Percentiles rank a stretch among this genome's conserved stretches.
phyloP scores from a whole-genome alignment of 2,888 invertebrate genomes.

The Acleris holmiana region DNA sequence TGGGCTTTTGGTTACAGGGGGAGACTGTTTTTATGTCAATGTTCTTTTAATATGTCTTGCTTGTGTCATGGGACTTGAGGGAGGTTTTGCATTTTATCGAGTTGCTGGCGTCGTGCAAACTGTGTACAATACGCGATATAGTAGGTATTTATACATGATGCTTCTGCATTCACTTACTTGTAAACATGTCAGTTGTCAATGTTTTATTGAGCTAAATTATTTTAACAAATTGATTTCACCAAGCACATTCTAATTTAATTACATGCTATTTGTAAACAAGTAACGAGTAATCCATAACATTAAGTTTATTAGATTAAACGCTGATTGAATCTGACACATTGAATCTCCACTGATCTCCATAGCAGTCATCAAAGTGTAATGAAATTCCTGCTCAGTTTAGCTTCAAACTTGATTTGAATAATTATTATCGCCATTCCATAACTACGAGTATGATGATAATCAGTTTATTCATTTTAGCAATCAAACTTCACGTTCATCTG shows the following conservation, averaged over 20 bases:
- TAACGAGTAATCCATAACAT: no score
- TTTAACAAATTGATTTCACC: no score
- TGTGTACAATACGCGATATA: background rate
- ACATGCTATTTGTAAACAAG: no score
- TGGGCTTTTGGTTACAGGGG: slow-evolving; percentile 78
- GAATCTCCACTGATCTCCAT: slow-evolving; percentile 26
- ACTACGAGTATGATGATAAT: slow-evolving; percentile 28
- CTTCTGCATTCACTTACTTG: no score
- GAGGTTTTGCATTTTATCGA: slow-evolving; percentile 45
- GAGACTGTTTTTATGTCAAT: slow-evolving; percentile 69
- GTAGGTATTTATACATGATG: background rate
- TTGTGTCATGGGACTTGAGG: slow-evolving; percentile 48
- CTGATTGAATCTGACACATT: slow-evolving; percentile 10
- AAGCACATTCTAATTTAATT: no score
- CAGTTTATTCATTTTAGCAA: slow-evolving; percentile 18
- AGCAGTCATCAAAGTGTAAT: slow-evolving; percentile 37
- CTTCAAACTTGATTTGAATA: slow-evolving; percentile 41
- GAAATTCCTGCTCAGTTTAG: slow-evolving; percentile 41
- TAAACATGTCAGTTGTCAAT: no score
- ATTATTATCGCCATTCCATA: slow-evolving; percentile 38
- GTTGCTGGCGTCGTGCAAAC: background rate
- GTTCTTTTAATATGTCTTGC: slow-evolving; percentile 69
- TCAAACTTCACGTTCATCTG: slow-evolving; percentile 4
- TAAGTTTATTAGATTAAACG: slow-evolving; percentile 9
- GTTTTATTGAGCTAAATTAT: no score